Evolutionary conservation across 2,888 invertebrate genomes (phyloP), one percentile per base, ranked within the genome.

Genomic region (Aquatica leii): DNA sequence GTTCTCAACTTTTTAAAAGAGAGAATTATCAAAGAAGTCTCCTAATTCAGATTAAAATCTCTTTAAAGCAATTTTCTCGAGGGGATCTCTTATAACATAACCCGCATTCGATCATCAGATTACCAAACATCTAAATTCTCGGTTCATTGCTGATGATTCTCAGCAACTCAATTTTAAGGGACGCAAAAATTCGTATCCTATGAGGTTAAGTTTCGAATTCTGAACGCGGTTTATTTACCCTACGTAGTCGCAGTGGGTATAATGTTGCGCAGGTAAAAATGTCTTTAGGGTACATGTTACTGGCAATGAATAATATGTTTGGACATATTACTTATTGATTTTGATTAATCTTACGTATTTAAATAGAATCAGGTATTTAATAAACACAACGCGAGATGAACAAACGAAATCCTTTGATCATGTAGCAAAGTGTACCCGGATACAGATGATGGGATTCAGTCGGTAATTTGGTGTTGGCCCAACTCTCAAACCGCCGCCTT

Each of bases 21-120:
- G 59, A 54, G 56, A 63, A 65, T 66, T 62, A 68, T 68, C 69
- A 70, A 69, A 69, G 68, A 68, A 48, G 62, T 62, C 64, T 57
- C 58, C 58, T 69, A 70, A 70, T 70, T 60, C 63, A 67, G 71
- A 73, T 73, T 73, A 72, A 70, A 71, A 72, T 73, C 71, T 71
- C 71, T 70, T 71, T 69, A 70, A 72, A 73, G 72, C 72, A 69
- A 72, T 73, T 71, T 73, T 68, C 69, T 71, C 69, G 64, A 69
- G 66, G 68, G 72, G 69, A 70, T 69, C 69, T 65, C 56, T 69
- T 71, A 70, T 71, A 69, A 70, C 70, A 69, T 71, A 67, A 71
- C 75, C 75, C 74, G 75, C 74, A 75, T 76, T 74, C 72, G 71
- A 74, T 75, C 71, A 74, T 73, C 73, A 71, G 74, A 76, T 76